A percentile compares a stretch with the other conserved stretches of the same genome.
phyloP scores from a whole-genome alignment of 2,888 invertebrate species.

The Hypercompe scribonia region DNA sequence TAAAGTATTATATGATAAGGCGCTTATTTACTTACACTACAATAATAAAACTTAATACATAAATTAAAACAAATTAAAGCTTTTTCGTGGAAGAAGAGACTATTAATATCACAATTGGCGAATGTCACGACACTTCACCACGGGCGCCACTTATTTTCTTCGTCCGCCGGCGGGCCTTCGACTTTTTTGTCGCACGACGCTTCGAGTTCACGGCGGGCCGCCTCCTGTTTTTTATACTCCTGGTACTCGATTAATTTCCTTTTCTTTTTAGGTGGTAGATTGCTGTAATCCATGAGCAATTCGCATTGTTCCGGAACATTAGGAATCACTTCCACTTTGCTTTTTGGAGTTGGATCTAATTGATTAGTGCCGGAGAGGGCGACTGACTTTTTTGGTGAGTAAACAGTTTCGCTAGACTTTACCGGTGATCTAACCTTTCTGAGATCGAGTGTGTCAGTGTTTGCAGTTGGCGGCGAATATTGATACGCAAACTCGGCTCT shows the following conservation, averaged over 20 bases:
- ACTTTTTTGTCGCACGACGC: constrained; percentile 78
- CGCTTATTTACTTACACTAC: constrained; percentile 45
- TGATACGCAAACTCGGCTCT: constrained; percentile 68
- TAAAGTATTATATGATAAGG: constrained; percentile 49
- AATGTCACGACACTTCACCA: constrained; percentile 63
- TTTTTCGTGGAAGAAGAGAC: constrained; percentile 84
- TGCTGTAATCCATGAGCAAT: constrained; percentile 83
- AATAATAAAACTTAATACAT: constrained; percentile 50
- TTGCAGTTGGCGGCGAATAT: constrained; percentile 62
- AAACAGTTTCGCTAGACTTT: constrained; percentile 60
- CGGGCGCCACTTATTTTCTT: constrained; percentile 81
- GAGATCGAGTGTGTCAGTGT: constrained; percentile 77
- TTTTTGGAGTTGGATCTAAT: constrained; percentile 67
- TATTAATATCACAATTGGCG: constrained; percentile 79
- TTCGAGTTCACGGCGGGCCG: constrained; percentile 77
- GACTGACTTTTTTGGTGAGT: constrained; percentile 62
- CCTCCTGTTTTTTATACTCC: constrained; percentile 84
- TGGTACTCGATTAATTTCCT: constrained; percentile 85
- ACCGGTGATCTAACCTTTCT: constrained; percentile 80
- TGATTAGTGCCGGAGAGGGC: constrained; percentile 58
- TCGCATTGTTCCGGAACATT: constrained; percentile 81
- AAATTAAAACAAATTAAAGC: constrained; percentile 84
- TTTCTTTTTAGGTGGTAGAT: constrained; percentile 85
- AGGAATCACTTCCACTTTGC: constrained; percentile 68
- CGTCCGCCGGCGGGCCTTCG: constrained; percentile 69